Evolutionary conservation across 2,113 vertebrate genomes (phyloP).

Genomic region (Catharus bicknelli): DNA sequence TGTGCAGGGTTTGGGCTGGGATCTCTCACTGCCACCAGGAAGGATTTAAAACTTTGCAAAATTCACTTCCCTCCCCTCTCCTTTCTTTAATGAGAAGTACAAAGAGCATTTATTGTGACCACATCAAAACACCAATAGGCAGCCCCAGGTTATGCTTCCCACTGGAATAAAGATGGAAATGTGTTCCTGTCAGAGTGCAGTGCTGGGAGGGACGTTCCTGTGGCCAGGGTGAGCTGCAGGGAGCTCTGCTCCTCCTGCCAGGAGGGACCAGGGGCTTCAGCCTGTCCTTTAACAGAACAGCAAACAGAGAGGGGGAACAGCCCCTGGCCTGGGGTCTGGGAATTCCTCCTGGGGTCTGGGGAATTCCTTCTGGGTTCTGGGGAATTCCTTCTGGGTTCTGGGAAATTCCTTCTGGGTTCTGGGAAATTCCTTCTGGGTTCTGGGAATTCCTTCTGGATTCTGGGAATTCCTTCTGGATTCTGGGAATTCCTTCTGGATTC

Average conservation of each 20-base stretch:
- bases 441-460: too few species aligned
- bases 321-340: neutral
- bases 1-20: neutral
- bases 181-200: rapidly evolving
- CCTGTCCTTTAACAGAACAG: too few species aligned
- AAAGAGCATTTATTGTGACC: neutral
- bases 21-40: neutral
- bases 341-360: too few species aligned
- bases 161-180: rapidly evolving
- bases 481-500: too few species aligned
- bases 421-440: too few species aligned
- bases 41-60: neutral
- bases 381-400: too few species aligned
- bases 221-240: neutral
- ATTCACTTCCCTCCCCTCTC: neutral
- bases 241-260: too few species aligned
- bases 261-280: too few species aligned
- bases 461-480: too few species aligned
- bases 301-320: neutral
- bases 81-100: neutral
- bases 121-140: rapidly evolving
- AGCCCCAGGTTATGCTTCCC: rapidly evolving
- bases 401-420: too few species aligned
- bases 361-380: too few species aligned
- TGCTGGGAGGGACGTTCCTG: neutral